Conservation (phyloP, 30 jellyfish, hydroid and myxozoan species). For the Hydractinia symbiolongicarpus region DNA sequence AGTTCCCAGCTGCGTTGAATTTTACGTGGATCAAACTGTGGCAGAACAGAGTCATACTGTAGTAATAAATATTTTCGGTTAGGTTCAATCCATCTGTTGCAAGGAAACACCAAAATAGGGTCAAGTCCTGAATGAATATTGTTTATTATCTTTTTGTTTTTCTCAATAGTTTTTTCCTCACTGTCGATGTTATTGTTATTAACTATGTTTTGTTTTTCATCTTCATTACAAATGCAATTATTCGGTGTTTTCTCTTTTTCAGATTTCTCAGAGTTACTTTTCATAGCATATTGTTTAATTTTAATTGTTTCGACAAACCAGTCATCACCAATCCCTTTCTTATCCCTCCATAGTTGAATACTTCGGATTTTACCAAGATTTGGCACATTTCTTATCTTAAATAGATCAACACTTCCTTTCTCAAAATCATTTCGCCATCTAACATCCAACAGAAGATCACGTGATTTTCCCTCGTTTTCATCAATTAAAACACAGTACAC, state of each 20-base stretch:
- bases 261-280: neutral
- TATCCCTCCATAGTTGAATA: constrained; percentile 76
- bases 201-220: neutral
- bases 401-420: constrained; percentile 70
- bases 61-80: constrained; percentile 29
- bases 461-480: constrained; percentile 54
- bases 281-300: constrained; percentile 27
- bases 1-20: constrained; percentile 67
- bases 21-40: constrained; percentile 75
- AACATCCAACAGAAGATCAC: constrained; percentile 59
- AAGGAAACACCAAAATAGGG: constrained; percentile 34
- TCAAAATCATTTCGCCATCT: constrained; percentile 91
- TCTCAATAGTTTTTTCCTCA: neutral
- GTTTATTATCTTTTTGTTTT: neutral
- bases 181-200: neutral
- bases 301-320: constrained; percentile 86
- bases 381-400: constrained; percentile 58
- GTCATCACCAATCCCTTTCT: constrained; percentile 75
- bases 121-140: neutral
- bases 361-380: constrained; percentile 40
- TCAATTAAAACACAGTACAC: constrained; percentile 71
- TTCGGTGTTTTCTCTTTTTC: neutral
- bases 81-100: constrained; percentile 86
- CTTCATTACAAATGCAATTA: neutral
- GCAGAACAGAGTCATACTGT: constrained; percentile 68